phyloP scores from a whole-genome alignment of 2,888 invertebrate genomes.

The Augochlorella aurata region DNA sequence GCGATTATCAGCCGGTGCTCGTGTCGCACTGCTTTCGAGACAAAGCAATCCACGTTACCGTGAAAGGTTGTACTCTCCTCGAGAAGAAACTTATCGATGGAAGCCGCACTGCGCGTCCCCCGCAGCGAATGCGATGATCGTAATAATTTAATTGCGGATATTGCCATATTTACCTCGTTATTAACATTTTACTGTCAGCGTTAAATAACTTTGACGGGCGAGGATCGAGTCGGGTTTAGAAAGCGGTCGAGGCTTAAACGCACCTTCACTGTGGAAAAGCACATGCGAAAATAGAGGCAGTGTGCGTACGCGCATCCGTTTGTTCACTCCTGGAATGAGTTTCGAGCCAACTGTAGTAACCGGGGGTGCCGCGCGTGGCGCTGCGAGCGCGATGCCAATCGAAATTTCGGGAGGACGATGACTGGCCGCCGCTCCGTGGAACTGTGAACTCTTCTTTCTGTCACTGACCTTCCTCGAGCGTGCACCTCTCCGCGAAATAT shows the following conservation, averaged over 20 bases:
- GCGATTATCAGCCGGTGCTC: neutral
- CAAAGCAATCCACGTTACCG: neutral
- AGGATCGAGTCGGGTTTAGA: neutral
- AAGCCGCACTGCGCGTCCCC: too few species aligned
- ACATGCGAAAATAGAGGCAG: constrained; percentile 25
- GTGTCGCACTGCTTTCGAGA: neutral
- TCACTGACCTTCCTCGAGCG: constrained; percentile 64
- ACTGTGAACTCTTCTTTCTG: constrained; percentile 56
- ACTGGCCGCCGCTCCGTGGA: constrained; percentile 48
- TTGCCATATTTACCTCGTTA: neutral
- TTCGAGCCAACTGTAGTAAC: constrained; percentile 27
- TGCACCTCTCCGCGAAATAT: constrained; percentile 38
- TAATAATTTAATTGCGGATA: neutral
- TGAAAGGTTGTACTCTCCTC: too few species aligned
- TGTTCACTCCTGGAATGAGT: constrained; percentile 53
- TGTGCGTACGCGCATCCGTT: constrained; percentile 52
- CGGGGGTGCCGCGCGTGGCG: constrained; percentile 26
- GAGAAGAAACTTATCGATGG: neutral
- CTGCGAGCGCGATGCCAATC: constrained; percentile 22
- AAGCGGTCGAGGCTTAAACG: constrained; percentile 4
- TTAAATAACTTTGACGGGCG: neutral
- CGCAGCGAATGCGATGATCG: neutral
- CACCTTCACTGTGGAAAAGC: constrained; percentile 33
- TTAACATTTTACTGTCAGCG: neutral
- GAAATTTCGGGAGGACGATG: constrained; percentile 55